Evolutionary conservation across 2,888 invertebrate species (phyloP).

Genomic region (Drosophila aldrichi): DNA sequence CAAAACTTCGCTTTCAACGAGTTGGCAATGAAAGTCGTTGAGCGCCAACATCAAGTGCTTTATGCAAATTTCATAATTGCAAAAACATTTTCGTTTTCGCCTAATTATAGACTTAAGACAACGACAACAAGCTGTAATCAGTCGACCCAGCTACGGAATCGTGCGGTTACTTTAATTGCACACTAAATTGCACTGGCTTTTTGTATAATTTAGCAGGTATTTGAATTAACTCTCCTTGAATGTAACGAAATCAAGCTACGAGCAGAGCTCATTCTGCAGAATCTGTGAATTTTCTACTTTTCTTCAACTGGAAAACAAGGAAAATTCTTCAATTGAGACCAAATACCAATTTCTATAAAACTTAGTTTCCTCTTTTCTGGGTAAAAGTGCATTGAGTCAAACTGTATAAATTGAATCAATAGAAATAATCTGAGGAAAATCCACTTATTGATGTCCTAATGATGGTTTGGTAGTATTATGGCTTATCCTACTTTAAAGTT

Average conservation of each 20-base stretch:
- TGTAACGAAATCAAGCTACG: neutral
- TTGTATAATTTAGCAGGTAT: neutral
- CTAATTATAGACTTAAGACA: constrained; percentile 61
- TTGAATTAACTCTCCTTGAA: neutral
- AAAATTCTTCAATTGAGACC: neutral
- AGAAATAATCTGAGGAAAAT: neutral
- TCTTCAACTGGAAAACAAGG: neutral
- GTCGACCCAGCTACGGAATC: constrained; percentile 3
- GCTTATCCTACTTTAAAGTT: too few species aligned
- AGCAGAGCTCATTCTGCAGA: too few species aligned
- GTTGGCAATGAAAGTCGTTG: constrained; percentile 17
- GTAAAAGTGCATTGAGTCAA: neutral
- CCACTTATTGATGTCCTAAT: neutral
- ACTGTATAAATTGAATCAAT: neutral
- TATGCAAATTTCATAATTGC: constrained; percentile 58
- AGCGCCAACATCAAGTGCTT: constrained; percentile 25
- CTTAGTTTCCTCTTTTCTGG: neutral
- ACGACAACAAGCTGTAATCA: constrained; percentile 35
- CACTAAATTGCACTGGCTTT: constrained; percentile 11
- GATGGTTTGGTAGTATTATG: neutral
- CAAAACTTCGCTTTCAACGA: constrained; percentile 44
- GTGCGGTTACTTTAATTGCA: constrained; percentile 16
- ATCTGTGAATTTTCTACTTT: neutral
- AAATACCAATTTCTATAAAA: neutral
- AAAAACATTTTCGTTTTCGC: constrained; percentile 54